A percentile compares a stretch with the other conserved stretches of the same genome.
Conservation (phyloP, 2,797 vertebrate genomes). For the Delichon dasypus region DNA sequence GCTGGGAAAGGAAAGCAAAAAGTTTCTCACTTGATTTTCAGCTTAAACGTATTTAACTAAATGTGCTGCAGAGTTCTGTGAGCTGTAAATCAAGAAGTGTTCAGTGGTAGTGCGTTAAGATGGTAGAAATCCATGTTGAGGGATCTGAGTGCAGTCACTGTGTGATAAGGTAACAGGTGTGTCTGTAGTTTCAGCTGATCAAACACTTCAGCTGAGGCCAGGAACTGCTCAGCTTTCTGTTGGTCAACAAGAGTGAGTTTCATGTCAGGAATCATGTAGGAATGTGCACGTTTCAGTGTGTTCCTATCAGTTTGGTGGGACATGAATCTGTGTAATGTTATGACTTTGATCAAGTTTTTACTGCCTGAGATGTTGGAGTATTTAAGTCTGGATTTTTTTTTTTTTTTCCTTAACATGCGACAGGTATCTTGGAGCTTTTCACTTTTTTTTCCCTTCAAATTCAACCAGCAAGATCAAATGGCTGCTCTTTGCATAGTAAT, state of each 20-base stretch:
- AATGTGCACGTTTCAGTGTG: neutral
- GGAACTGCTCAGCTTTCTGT: neutral
- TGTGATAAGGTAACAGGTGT: neutral
- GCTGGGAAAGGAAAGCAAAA: neutral
- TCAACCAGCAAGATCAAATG: neutral
- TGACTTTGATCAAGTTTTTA: neutral
- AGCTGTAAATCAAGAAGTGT: neutral
- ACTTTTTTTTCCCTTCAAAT: neutral
- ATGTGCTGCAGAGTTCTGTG: neutral
- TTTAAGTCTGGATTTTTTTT: accelerated
- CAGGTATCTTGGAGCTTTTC: neutral
- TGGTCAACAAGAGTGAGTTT: neutral
- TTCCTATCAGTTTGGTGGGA: neutral
- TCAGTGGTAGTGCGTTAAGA: neutral
- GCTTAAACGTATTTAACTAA: neutral
- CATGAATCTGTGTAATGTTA: neutral
- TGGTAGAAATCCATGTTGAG: neutral
- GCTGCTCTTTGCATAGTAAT: neutral
- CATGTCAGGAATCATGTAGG: neutral
- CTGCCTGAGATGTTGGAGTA: neutral
- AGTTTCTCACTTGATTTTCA: neutral
- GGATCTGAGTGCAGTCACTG: neutral
- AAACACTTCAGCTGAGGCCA: neutral
- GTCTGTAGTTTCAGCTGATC: neutral
- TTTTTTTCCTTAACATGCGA: neutral